Percentiles rank a stretch among this genome's conserved stretches.
phyloP scores from a whole-genome alignment of 2,888 invertebrate genomes.

The Chaetogeoica ovagalla region DNA sequence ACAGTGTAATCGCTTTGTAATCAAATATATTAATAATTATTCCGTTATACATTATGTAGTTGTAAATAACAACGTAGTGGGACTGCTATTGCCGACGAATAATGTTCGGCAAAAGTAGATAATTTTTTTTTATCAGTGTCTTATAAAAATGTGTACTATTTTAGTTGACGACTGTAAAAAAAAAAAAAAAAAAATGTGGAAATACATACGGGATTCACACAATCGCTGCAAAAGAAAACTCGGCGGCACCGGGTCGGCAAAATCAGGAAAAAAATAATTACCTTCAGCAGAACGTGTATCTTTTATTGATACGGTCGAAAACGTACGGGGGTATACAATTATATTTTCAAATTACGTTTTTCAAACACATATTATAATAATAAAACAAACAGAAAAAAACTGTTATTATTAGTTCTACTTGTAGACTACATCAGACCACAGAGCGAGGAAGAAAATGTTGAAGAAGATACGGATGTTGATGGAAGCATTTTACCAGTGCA shows the following conservation, averaged over 20 bases:
- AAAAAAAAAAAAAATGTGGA: no score
- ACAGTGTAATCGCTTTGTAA: no score
- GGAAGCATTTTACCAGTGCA: background rate
- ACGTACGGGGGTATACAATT: slow-evolving; percentile 2
- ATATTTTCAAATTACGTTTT: background rate
- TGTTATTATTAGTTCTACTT: slow-evolving; percentile 6
- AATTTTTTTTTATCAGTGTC: background rate
- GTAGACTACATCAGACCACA: slow-evolving; percentile 1
- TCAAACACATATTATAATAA: slow-evolving; percentile 3
- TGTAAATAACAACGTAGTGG: no score
- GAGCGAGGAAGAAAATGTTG: background rate
- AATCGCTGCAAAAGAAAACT: slow-evolving; percentile 30
- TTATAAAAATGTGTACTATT: background rate
- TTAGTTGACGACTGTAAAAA: slow-evolving; percentile 7
- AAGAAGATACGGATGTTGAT: background rate
- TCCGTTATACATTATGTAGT: background rate
- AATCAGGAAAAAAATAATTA: slow-evolving; percentile 8
- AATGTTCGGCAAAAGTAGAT: background rate
- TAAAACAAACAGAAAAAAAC: background rate
- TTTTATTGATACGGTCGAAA: slow-evolving; percentile 11
- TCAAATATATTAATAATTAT: background rate
- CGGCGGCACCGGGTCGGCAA: slow-evolving; percentile 12
- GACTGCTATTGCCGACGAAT: background rate
- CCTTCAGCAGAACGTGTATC: slow-evolving; percentile 7
- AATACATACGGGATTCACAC: slow-evolving; percentile 15